Evolutionary conservation across 1,140 invertebrate species (phyloP), one percentile per base, ranked within the genome.

Genomic region (Tribolium castaneum): DNA sequence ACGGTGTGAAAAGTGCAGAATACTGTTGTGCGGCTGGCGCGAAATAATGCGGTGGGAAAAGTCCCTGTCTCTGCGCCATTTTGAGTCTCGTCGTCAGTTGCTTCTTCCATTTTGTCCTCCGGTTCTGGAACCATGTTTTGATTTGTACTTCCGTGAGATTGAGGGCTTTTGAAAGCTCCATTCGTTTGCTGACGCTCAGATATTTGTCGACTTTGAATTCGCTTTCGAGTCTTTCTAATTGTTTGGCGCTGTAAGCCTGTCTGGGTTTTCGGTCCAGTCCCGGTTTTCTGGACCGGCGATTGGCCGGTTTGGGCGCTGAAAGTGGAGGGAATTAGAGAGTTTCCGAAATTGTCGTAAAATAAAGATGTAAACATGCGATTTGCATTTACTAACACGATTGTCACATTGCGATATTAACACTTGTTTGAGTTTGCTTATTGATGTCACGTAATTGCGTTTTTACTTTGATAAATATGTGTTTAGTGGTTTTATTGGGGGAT

Each of bases 161-260:
- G 5, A 99, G 85, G 0, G 92, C 92, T 86, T 96, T 96, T 0
- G 96, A 97, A 0, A 99, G 87, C 82, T 99, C 96, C 92, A 98
- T 94, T 54, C 97, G 88, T 88, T 98, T 99, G 78, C 94, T 97
- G 0, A 99, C 97, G 84, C 96, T 98, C 6, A 98, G 88, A 85
- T 98, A 99, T 86, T 98, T 98, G 87, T 99, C 97, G 54, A 94
- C 89, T 88, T 97, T 98, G 85, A 99, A 98, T 89, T 98, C 97
- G 1, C 92, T 90, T 88, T 99, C 97, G 1, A 99, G 89, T 79
- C 93, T 88, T 85, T 98, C 96, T 10, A 98, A 86, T 85, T 98
- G 97, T 86, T 96, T 97, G 0, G 95, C 94, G 83, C 95, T 97
- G 88, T 99, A 99, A 0, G 97, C 97, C 88, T 99, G 97, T 3